These are phyloP conservation scores for Halcyon chelicuti DNA, from an alignment of 2,797 vertebrate species.

Conservation along the genomic window DNA sequence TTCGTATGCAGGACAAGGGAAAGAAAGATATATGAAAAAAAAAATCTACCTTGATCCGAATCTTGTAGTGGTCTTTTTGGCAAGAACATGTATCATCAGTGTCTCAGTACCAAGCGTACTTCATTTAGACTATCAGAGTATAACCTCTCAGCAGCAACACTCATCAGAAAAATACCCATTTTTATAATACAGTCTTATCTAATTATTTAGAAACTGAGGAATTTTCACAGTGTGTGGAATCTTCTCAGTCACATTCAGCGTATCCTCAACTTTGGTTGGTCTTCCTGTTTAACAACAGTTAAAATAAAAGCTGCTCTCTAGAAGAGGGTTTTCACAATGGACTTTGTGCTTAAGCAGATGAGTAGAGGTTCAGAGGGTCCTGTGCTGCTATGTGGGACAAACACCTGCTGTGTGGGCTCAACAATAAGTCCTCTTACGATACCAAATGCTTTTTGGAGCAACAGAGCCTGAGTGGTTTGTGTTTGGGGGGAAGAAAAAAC, in stretches of 20 bases:
- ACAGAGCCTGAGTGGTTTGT: background rate
- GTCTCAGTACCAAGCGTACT: background rate
- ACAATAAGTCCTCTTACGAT: background rate
- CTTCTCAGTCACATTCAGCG: background rate
- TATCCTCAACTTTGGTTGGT: background rate
- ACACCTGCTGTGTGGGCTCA: background rate
- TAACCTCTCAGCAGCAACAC: background rate
- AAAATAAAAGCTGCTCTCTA: background rate
- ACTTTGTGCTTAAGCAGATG: background rate
- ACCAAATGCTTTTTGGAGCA: background rate
- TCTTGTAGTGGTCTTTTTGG: background rate
- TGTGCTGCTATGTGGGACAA: background rate
- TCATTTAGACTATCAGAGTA: background rate
- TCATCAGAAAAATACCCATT: background rate
- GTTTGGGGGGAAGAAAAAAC: rapidly evolving
- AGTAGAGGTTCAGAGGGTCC: background rate
- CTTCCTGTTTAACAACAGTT: background rate
- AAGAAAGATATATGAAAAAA: background rate
- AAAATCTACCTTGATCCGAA: background rate
- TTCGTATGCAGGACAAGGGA: background rate
- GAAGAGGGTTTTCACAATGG: background rate
- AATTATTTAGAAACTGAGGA: background rate
- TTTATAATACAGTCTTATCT: background rate
- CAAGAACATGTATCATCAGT: background rate
- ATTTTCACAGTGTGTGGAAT: background rate